A percentile compares a stretch with the other conserved stretches of the same genome.
Conservation (phyloP, 2,888 invertebrate genomes). For the Pterobdella sp. region DNA sequence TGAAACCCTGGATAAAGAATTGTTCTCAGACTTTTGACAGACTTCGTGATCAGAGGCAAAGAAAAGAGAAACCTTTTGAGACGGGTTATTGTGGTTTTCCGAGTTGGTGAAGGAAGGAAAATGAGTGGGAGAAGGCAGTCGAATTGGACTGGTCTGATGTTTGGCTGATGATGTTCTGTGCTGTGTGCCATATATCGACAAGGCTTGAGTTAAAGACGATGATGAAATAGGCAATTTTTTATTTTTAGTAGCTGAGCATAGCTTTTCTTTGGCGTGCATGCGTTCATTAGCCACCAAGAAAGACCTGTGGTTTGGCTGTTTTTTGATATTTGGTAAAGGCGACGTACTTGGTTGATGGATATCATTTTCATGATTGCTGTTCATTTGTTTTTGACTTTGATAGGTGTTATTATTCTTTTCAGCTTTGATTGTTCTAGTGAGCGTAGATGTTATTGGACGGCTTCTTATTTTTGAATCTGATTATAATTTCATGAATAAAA, state of each 20-base stretch:
- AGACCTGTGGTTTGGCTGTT: neutral
- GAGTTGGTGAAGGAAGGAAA: neutral
- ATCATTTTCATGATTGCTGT: neutral
- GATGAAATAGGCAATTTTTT: constrained; percentile 1
- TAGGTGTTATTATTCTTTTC: neutral
- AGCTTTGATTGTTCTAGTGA: neutral
- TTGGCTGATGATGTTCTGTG: neutral
- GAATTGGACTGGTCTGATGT: neutral
- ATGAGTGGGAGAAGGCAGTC: neutral
- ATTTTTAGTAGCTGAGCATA: neutral
- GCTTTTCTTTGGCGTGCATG: constrained; percentile 5
- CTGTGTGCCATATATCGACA: constrained; percentile 1
- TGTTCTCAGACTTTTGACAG: neutral
- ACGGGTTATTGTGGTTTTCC: neutral
- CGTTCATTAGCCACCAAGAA: neutral
- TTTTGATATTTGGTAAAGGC: neutral
- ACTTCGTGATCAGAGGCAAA: neutral
- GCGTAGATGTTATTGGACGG: constrained; percentile 2
- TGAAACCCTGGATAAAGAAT: neutral
- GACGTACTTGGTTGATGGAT: neutral
- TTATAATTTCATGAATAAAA: neutral
- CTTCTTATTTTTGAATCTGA: neutral
- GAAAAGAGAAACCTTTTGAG: neutral
- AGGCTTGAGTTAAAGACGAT: neutral
- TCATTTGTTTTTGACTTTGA: neutral